A percentile compares a stretch with the other conserved stretches of the same genome.
These are phyloP conservation scores for Neogale vison DNA, from an alignment of 2,113 vertebrate genomes.

Conservation along the genomic window DNA sequence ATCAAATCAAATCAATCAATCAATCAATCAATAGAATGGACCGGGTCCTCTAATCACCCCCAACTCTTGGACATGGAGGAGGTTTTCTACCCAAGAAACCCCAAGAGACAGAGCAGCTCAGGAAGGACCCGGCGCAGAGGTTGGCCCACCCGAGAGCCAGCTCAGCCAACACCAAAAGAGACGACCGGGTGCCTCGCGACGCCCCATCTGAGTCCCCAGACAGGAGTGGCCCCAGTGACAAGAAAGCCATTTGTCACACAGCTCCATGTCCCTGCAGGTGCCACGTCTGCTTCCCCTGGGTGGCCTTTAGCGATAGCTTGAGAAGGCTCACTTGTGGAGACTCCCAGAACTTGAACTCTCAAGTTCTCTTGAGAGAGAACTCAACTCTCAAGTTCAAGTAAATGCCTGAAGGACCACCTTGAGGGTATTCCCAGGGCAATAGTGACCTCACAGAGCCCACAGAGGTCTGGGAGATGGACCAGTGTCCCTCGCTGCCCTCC, in stretches of 20 bases:
- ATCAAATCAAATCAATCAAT: too few species aligned
- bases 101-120: not conserved
- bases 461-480: too few species aligned
- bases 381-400: too few species aligned
- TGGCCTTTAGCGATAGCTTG: not conserved
- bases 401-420: too few species aligned
- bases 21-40: not conserved
- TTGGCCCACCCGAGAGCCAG: rapidly evolving
- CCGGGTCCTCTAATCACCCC: not conserved
- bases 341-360: not conserved
- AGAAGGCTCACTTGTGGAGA: not conserved
- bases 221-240: not conserved
- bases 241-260: not conserved
- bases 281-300: not conserved
- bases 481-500: too few species aligned
- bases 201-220: not conserved
- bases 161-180: not conserved
- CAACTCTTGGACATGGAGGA: not conserved
- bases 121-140: not conserved
- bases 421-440: too few species aligned
- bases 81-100: not conserved
- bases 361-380: too few species aligned
- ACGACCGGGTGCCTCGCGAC: too few species aligned
- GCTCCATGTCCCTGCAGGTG: not conserved
- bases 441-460: too few species aligned